These are phyloP conservation scores for Lasioglossum vierecki DNA, from an alignment of 2,888 invertebrate species.

Conservation along the genomic window DNA sequence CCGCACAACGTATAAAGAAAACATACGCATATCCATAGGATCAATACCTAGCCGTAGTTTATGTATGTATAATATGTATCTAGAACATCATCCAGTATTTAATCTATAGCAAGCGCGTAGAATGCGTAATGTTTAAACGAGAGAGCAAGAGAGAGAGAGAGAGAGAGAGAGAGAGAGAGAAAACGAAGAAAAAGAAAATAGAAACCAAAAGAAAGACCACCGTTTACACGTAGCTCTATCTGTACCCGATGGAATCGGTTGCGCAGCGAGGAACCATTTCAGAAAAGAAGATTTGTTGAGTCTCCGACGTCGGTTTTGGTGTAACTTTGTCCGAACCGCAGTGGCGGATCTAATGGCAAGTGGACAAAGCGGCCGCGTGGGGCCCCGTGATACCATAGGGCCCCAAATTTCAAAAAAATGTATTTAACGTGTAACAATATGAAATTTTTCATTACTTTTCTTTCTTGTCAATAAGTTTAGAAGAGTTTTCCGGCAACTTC, in stretches of 20 bases:
- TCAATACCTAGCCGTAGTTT: constrained; percentile 66
- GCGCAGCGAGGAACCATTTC: too few relatives aligned
- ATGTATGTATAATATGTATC: constrained; percentile 71
- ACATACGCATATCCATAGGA: constrained; percentile 75
- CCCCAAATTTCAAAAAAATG: too few relatives aligned
- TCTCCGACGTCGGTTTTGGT: not conserved
- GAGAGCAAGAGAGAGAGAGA: too few relatives aligned
- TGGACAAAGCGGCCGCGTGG: too few relatives aligned
- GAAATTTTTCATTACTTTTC: too few relatives aligned
- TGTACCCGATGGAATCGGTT: constrained; percentile 20
- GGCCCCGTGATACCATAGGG: too few relatives aligned
- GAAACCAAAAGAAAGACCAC: not conserved
- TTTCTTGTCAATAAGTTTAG: too few relatives aligned
- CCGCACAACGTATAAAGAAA: constrained; percentile 67
- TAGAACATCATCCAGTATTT: constrained; percentile 62
- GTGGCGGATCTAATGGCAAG: too few relatives aligned
- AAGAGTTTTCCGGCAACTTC: too few relatives aligned
- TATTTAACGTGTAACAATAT: too few relatives aligned
- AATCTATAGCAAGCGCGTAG: constrained; percentile 60
- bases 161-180: not conserved
- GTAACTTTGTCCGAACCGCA: not conserved
- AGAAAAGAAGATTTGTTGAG: not conserved
- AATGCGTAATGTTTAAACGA: constrained; percentile 41
- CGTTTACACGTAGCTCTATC: constrained; percentile 43
- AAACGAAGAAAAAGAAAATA: not conserved